phyloP scores from a whole-genome alignment of 2,113 vertebrate genomes.

The Onychostoma macrolepis region DNA sequence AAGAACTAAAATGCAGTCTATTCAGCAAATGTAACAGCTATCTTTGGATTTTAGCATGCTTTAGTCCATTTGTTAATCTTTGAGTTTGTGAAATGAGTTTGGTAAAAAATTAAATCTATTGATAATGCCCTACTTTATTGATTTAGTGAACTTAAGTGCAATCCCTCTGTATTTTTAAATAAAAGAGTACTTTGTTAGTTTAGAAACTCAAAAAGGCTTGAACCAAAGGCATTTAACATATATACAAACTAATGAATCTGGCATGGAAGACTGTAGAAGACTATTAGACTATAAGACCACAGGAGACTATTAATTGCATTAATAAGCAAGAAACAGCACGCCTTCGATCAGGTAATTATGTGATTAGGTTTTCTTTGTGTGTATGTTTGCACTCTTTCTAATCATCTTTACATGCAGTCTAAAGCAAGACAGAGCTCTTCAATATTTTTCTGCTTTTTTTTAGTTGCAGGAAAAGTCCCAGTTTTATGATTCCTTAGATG shows the following conservation, averaged over 20 bases:
- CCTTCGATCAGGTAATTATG: not conserved
- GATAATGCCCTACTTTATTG: not conserved
- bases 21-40: not conserved
- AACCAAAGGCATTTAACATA: not conserved
- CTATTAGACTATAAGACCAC: too few species aligned
- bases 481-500: conserved; percentile 73
- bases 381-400: not conserved
- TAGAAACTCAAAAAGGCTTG: conserved; percentile 2
- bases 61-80: conserved; percentile 9
- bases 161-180: not conserved
- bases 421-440: conserved; percentile 18
- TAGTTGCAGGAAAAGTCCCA: not conserved
- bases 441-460: not conserved
- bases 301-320: not conserved
- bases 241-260: not conserved
- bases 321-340: not conserved
- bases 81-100: conserved; percentile 2
- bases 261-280: not conserved
- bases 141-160: not conserved
- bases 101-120: not conserved
- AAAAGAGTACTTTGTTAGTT: not conserved
- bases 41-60: conserved; percentile 50
- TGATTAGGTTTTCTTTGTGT: not conserved
- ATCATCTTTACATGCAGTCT: conserved; percentile 2
- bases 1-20: not conserved